Conservation (phyloP, 2,113 vertebrate genomes). For the Carassius gibelio region DNA sequence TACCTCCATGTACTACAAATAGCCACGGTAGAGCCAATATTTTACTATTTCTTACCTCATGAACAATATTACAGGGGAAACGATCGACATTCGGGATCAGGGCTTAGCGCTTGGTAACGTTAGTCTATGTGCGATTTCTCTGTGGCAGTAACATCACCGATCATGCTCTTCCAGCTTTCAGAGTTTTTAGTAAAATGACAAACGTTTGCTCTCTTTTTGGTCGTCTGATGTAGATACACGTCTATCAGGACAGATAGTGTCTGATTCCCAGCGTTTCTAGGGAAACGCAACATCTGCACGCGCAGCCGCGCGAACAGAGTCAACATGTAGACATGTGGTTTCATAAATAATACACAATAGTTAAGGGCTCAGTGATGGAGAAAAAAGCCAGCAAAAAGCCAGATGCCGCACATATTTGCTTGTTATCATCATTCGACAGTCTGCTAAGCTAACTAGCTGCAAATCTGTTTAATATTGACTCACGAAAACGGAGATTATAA, state of each 20-base stretch:
- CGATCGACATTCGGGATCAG: background rate
- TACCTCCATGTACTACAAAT: background rate
- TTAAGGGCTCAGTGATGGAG: background rate
- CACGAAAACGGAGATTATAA: background rate
- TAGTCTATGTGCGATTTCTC: no score
- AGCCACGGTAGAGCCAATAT: background rate
- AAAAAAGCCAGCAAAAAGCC: no score
- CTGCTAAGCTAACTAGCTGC: slow-evolving; percentile 43
- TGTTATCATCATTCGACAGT: background rate
- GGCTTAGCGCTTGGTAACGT: background rate
- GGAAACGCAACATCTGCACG: slow-evolving; percentile 26
- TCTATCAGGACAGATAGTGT: background rate
- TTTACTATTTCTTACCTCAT: background rate
- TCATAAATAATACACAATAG: background rate
- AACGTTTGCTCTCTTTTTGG: background rate
- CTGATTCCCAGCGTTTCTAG: slow-evolving; percentile 19
- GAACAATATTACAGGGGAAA: background rate
- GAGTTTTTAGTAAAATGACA: background rate
- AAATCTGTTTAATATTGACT: background rate
- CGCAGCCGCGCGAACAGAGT: background rate
- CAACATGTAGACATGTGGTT: background rate
- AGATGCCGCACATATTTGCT: background rate
- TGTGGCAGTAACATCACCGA: no score
- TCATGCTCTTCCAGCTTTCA: background rate
- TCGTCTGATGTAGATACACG: background rate